Evolutionary conservation across 2,113 vertebrate species (phyloP), one percentile per base, ranked within the genome.

Genomic region (Atractosteus spatula): DNA sequence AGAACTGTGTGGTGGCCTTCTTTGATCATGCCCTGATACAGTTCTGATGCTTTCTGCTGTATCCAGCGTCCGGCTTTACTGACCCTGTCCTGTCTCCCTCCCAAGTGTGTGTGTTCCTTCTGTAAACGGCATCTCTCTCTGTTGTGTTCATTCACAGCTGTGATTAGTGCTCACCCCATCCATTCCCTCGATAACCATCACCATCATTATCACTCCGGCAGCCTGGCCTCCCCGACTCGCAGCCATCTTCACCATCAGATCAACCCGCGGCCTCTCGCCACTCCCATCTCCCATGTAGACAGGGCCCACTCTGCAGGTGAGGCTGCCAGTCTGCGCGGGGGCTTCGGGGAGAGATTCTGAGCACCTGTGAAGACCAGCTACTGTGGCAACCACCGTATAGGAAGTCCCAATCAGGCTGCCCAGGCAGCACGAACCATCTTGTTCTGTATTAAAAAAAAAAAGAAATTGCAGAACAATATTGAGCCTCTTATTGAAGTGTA

Each of bases 151-250:
- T 95, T 79, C 92, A 86, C 97, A 99, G 97, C 97, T 81, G 96
- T 99, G 94, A 94, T 99, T 96, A 99, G 97, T 92, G 97, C 97
- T 92, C 97, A 99, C 92, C 97, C 97, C 95, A 99, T 99, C 95
- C 97, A 99, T 97, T 96, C 97, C 85, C 96, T 98, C 79, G 97
- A 99, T 94, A 97, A 95, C 92, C 95, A 97, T 94, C 96, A 98
- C 91, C 96, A 97, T 92, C 94, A 98, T 97, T 98, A 97, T 95
- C 96, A 98, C 94, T 87, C 88, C 87, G 88, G 95, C 93, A 97
- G 94, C 94, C 93, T 96, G 90, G 95, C 93, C 71, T 96, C 96
- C 74, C 94, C 95, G 80, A 94, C 94, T 71, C 93, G 94, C 94
- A 92, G 94, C 89, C 96, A 97, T 87, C 94, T 97, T 86, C 94